Conservation (phyloP, 2,888 invertebrate genomes). For the Platerodrilus igneus region DNA sequence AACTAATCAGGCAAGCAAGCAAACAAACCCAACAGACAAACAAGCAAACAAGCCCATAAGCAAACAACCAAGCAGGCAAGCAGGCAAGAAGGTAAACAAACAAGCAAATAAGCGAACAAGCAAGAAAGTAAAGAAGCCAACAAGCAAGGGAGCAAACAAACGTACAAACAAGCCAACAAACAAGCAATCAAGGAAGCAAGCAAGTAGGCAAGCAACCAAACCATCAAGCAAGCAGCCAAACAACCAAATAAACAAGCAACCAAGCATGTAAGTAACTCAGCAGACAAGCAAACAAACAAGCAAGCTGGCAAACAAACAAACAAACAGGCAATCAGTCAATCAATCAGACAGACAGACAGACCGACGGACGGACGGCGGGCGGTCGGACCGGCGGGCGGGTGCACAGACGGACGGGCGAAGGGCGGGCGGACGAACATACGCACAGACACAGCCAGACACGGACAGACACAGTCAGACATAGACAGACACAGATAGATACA, state of each 20-base stretch:
- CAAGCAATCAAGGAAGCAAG: neutral
- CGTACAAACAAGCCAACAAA: neutral
- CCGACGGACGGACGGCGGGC: neutral
- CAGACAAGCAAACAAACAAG: slow-evolving; percentile 4
- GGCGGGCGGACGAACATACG: too few relatives aligned
- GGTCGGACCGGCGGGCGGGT: neutral
- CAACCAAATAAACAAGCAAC: slow-evolving; percentile 1
- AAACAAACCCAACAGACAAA: slow-evolving; percentile 2
- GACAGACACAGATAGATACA: too few relatives aligned
- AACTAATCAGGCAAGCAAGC: too few relatives aligned
- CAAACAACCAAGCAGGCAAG: neutral
- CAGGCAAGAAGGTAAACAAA: slow-evolving; percentile 2
- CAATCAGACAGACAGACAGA: slow-evolving; percentile 6
- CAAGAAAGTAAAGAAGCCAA: neutral
- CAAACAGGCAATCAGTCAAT: slow-evolving; percentile 2
- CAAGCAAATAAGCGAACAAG: slow-evolving; percentile 1
- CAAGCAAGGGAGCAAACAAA: slow-evolving; percentile 1
- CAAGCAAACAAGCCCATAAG: neutral
- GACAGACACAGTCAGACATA: too few relatives aligned
- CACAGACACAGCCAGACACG: too few relatives aligned
- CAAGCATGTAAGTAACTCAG: neutral
- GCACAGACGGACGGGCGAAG: too few relatives aligned
- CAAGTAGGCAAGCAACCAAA: slow-evolving; percentile 1
- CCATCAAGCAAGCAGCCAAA: neutral
- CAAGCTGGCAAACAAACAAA: neutral